These are phyloP conservation scores for Epinotia bilunana DNA, from an alignment of 2,888 invertebrate genomes.

Conservation along the genomic window DNA sequence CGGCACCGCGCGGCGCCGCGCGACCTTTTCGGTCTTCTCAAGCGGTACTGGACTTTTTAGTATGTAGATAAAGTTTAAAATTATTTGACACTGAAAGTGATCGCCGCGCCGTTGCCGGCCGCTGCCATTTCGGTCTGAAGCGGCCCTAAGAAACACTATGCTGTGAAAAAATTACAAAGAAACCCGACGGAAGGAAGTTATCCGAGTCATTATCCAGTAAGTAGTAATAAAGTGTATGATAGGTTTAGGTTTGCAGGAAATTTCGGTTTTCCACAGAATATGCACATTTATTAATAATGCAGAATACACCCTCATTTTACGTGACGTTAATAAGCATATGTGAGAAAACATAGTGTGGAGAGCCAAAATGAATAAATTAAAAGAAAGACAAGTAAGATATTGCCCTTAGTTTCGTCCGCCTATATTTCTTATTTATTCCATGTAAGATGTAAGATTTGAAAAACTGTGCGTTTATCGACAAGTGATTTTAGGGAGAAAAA, in stretches of 20 bases:
- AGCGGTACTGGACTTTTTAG: too few species aligned
- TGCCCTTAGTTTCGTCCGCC: too few species aligned
- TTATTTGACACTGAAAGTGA: too few species aligned
- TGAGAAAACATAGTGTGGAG: slow-evolving; percentile 1
- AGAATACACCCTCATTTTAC: slow-evolving; percentile 14
- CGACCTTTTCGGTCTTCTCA: too few species aligned
- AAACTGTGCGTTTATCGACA: too few species aligned
- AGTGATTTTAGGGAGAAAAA: too few species aligned
- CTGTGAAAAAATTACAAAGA: slow-evolving; percentile 31
- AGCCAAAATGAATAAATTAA: not conserved
- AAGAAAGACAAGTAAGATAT: not conserved
- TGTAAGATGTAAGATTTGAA: too few species aligned
- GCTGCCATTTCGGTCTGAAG: too few species aligned
- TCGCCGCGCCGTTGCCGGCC: too few species aligned
- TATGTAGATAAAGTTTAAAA: too few species aligned
- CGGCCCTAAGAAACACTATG: slow-evolving; percentile 33
- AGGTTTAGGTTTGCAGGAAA: slow-evolving; percentile 6
- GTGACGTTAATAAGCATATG: slow-evolving; percentile 24
- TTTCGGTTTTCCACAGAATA: slow-evolving; percentile 9
- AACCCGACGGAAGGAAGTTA: slow-evolving; percentile 8
- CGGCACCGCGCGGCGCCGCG: too few species aligned
- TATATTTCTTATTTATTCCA: too few species aligned
- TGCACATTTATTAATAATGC: slow-evolving; percentile 27
- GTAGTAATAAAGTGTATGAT: slow-evolving; percentile 14
- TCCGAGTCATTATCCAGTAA: slow-evolving; percentile 8